phyloP scores from a whole-genome alignment of 2,113 vertebrate species.

The Pangasianodon gigas region DNA sequence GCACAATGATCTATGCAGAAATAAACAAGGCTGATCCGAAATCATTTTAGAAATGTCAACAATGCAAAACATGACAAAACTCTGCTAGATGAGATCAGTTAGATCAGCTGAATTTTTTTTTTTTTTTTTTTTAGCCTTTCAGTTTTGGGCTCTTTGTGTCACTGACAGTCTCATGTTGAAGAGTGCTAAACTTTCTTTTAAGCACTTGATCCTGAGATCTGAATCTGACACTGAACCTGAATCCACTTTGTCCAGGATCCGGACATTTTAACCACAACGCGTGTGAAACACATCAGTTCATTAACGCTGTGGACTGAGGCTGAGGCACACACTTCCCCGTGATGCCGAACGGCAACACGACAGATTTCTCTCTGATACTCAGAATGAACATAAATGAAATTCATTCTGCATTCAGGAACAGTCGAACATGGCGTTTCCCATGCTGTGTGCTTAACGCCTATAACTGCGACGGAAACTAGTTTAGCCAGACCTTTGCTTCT shows the following conservation, averaged over 20 bases:
- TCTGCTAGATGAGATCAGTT: background rate
- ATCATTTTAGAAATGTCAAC: conserved; percentile 16
- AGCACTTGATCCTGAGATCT: background rate
- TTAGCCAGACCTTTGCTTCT: background rate
- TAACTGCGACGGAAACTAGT: background rate
- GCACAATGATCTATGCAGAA: background rate
- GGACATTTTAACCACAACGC: background rate
- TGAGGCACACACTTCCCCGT: background rate
- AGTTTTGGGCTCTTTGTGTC: background rate
- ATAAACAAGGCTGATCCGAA: background rate
- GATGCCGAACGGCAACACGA: background rate
- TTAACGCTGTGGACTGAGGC: background rate
- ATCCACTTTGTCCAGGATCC: background rate
- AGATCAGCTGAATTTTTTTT: too few species aligned
- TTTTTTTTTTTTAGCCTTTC: too few species aligned
- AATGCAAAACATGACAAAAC: conserved; percentile 7
- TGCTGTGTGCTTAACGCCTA: background rate
- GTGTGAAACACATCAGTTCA: background rate
- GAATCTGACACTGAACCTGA: background rate
- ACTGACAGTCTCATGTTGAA: background rate
- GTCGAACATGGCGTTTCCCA: background rate
- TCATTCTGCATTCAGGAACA: background rate
- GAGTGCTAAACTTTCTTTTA: background rate
- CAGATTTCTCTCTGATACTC: background rate
- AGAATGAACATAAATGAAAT: background rate